Conservation (phyloP, 1,140 invertebrate species). For the Hormaphis cornu region DNA sequence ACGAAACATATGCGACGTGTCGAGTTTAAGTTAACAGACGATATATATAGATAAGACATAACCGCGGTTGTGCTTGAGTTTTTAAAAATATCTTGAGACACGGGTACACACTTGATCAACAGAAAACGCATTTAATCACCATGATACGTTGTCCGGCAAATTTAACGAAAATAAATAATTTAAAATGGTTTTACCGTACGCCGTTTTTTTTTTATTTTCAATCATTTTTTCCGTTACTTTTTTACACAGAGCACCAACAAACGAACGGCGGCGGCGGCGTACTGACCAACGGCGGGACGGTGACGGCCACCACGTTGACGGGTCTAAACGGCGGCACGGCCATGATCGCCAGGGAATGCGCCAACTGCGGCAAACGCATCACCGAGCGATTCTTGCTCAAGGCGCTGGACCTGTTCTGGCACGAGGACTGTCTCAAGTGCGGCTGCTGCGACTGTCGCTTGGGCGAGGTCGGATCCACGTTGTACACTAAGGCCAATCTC, state of each 20-base stretch:
- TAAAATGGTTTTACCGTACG: too few species aligned
- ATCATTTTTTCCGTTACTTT: background rate
- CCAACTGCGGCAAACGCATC: constrained; percentile 42
- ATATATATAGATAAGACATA: too few species aligned
- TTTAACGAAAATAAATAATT: too few species aligned
- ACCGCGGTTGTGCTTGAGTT: too few species aligned
- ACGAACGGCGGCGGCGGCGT: background rate
- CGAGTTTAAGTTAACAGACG: too few species aligned
- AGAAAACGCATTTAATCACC: too few species aligned
- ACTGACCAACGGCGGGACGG: constrained; percentile 17
- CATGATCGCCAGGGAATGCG: constrained; percentile 39
- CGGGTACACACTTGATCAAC: too few species aligned
- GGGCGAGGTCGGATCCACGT: constrained; percentile 92
- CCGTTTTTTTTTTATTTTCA: too few species aligned
- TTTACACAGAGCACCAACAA: constrained; percentile 7
- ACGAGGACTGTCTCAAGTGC: constrained; percentile 96
- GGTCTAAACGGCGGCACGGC: constrained; percentile 21
- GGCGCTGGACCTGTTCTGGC: constrained; percentile 89
- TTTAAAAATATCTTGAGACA: too few species aligned
- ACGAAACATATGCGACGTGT: too few species aligned
- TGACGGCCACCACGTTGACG: constrained; percentile 8
- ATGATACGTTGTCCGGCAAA: too few species aligned
- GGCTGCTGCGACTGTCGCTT: constrained; percentile 93
- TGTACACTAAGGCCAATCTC: constrained; percentile 92
- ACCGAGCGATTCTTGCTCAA: constrained; percentile 53